Base-by-base conservation (phyloP, 35 echinoderm and acorn worm species). In the Hemicentrotus pulcherrimus region DNA sequence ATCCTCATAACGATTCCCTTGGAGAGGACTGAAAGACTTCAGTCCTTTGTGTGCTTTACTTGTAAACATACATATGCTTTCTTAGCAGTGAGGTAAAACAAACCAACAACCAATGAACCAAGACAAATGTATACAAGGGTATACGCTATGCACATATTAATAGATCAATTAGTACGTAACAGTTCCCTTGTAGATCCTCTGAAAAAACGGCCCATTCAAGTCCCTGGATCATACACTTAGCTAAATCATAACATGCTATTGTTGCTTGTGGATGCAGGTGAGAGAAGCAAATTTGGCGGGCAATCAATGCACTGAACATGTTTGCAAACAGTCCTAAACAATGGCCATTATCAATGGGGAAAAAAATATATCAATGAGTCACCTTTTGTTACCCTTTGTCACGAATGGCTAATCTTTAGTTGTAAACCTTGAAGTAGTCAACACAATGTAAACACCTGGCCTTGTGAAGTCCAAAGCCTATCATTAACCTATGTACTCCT, bases 341-440 rank as follows among this genome's bases (percentile, higher is more conserved):
- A 78, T 5, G 65, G 24, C 65, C 65, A 28, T 78, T 18, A 78
- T 28, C 52, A 59, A 59, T 14, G 52, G 16, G 35, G 3, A 78
- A n/a, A 78, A 28, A 78, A 78, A 78, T n/a, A 78, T 41, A 78
- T 78, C 65, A 78, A 78, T 78, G 65, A 78, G 65, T 78, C 65
- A 78, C 22, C 0, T 30, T 22, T 78, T 28, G 3, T n/a, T n/a
- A 78, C 65, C 19, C 19, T 78, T 22, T 78, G 65, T 78, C 7
- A 8, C 4, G 28, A 30, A 28, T 7, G 24, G 19, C 65, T 78
- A 78, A 78, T n/a, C 65, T 78, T 78, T 8, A 9, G 52, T 16
- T 9, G 11, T 59, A 10, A 59, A 78, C 65, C 65, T 78, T 78
- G 65, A 78, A 78, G 65, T 78, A 78, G 19, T 28, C 65, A 28